Percentiles rank a stretch among this genome's conserved stretches.
phyloP scores from a whole-genome alignment of 2,113 vertebrate genomes.

The Barbus barbus region DNA sequence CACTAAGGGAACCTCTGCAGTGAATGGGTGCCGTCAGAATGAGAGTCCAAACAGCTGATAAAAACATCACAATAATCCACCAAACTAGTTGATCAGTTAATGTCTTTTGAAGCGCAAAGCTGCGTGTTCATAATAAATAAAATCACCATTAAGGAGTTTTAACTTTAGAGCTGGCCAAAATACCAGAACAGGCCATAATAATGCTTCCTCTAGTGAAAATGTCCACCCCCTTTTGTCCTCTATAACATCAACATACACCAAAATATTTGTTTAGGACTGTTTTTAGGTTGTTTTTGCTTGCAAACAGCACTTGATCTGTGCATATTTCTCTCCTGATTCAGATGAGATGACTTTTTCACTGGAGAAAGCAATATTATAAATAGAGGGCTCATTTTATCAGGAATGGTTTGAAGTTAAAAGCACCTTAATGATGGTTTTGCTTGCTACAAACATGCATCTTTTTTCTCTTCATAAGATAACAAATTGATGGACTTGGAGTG shows the following conservation, averaged over 20 bases:
- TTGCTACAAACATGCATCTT: not conserved
- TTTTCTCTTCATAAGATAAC: not conserved
- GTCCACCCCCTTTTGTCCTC: not conserved
- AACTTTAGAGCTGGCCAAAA: too few relatives aligned
- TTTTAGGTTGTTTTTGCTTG: too few relatives aligned
- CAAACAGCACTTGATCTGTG: not conserved
- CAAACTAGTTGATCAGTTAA: not conserved
- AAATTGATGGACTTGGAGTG: not conserved
- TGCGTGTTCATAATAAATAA: not conserved
- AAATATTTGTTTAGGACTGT: too few relatives aligned
- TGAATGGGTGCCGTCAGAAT: not conserved
- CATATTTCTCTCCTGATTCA: not conserved
- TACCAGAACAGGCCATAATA: not conserved
- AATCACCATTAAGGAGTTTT: not conserved
- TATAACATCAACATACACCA: not conserved
- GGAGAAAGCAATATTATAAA: not conserved
- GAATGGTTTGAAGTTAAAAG: too few relatives aligned
- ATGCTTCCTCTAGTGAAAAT: not conserved
- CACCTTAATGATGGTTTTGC: not conserved
- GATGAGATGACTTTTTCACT: not conserved
- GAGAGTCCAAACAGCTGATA: not conserved
- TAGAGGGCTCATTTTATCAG: too few relatives aligned
- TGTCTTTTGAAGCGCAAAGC: not conserved
- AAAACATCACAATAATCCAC: not conserved
- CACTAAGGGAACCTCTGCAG: not conserved